phyloP scores from a whole-genome alignment of 2,888 invertebrate species.

The Hirtodrosophila confusa region DNA sequence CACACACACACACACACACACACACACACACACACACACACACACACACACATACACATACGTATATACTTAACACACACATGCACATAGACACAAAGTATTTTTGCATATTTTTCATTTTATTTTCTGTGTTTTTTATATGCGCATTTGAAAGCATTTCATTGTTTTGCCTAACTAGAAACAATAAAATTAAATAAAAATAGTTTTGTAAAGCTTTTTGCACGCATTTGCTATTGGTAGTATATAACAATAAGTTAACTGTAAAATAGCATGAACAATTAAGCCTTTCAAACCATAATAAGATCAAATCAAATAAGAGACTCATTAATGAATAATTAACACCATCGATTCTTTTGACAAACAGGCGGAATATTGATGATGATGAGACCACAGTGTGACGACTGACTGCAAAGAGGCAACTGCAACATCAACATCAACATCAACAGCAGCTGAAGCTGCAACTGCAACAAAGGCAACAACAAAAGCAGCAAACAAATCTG shows the following conservation, averaged over 20 bases:
- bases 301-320: background rate
- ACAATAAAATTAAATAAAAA: slow-evolving; percentile 4
- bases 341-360: slow-evolving; percentile 31
- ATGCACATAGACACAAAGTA: slow-evolving; percentile 1
- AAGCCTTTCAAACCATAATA: slow-evolving; percentile 8
- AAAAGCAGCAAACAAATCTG: slow-evolving; percentile 37
- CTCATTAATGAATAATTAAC: background rate
- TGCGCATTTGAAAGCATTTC: slow-evolving; percentile 6
- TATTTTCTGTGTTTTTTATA: slow-evolving; percentile 12
- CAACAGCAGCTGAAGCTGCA: slow-evolving; percentile 24
- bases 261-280: background rate
- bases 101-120: slow-evolving; percentile 17
- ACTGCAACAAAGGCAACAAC: slow-evolving; percentile 24
- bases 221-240: background rate
- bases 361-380: slow-evolving; percentile 84
- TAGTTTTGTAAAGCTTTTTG: background rate
- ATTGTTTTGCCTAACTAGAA: slow-evolving; percentile 8
- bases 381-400: slow-evolving; percentile 84
- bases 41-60: slow-evolving; percentile 3
- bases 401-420: slow-evolving; percentile 52
- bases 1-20: background rate
- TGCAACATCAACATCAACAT: slow-evolving; percentile 30
- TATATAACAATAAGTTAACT: too few species aligned
- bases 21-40: slow-evolving; percentile 5
- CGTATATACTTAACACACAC: too few species aligned